Base-by-base conservation (phyloP, 2,888 invertebrate species). In the Lobophora halterata region DNA sequence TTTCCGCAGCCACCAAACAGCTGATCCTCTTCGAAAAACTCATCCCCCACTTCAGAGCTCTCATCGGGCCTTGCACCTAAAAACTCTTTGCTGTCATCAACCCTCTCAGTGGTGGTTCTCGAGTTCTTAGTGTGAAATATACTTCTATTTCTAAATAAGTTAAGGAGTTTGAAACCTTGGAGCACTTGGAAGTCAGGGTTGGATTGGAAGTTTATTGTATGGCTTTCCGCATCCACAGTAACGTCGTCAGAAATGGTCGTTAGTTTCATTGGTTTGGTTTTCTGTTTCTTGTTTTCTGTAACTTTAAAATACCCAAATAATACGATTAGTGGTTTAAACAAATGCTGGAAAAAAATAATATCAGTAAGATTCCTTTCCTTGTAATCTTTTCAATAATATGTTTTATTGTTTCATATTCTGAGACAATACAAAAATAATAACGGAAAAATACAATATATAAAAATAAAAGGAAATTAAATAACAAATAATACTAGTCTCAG, bases 151-250 rank as follows among this genome's bases (percentile, higher is more conserved):
- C 58, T 61, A 16, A 64, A 57, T 40, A 85, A 64, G 55, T 85
- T 81, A 10, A 79, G 57, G 1, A 86, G 68, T 61, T 85, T 86
- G 47, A 82, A 86, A 11, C 79, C 78, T 61, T 80, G 70, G 19
- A 86, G 49, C 2, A 81, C 77, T 52, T 80, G 73, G 33, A 85
- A 87, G 52, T 85, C 71, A 20, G 85, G 86, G 23, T 75, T 75
- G 0, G 85, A 72, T 26, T 77, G 75, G 30, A 75, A 83, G 41
- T 58, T 76, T 10, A 85, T 65, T 1, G 74, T 73, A 40, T 74
- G 71, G 33, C 71, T 77, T 50, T 73, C 73, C 3, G 64, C 55
- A 24, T 68, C 53, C 20, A 61, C 59, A 10, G 49, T 35, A 3
- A 45, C 38, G 32, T 74, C 67, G 5, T 64, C 65, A 3, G 66